Evolutionary conservation across 2,888 invertebrate genomes (phyloP), one percentile per base, ranked within the genome.

Genomic region (Tetramorium bicarinatum): DNA sequence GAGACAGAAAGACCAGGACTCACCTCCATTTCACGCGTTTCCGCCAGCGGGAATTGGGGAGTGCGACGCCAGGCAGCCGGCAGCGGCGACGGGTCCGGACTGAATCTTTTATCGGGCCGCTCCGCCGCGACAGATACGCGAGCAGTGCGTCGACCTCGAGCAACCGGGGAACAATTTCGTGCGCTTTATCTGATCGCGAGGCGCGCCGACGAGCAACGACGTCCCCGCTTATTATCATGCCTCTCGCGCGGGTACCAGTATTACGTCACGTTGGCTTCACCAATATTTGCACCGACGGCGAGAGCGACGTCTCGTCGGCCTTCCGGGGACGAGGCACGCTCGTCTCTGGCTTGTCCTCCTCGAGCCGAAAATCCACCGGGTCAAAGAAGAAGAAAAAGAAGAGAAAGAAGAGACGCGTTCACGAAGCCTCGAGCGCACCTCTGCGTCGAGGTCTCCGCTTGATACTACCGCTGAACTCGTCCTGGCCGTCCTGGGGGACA

Each of bases 11-110:
- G n/a, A n/a, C 29, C 29, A 29, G 29, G 29, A 29, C 93, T 90
- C 83, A 93, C 93, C 93, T 93, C 93, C 93, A 93, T 93, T 88
- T 92, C 93, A 92, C 92, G 91, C 82, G 90, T 91, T 89, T 89
- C 85, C 81, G 62, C 79, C 56, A 71, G 79, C 25, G 34, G 25
- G 77, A 83, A 82, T 67, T 72, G 67, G 62, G 79, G 15, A 34
- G 15, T 18, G 67, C 59, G 61, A 52, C 52, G 21, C 41, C 72
- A 59, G 47, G 38, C 29, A 29, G 29, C 72, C 81, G 59, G 54
- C 71, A 34, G 64, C 81, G 67, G 47, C 38, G 49, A 47, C 76
- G 38, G 62, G 52, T 82, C 82, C 67, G 47, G 59, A 86, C 87
- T 83, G 82, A 82, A 82, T 41, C 59, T 75, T 75, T 91, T 89